Conservation (phyloP, 1,140 invertebrate species). For the Lordiphosa mommai region DNA sequence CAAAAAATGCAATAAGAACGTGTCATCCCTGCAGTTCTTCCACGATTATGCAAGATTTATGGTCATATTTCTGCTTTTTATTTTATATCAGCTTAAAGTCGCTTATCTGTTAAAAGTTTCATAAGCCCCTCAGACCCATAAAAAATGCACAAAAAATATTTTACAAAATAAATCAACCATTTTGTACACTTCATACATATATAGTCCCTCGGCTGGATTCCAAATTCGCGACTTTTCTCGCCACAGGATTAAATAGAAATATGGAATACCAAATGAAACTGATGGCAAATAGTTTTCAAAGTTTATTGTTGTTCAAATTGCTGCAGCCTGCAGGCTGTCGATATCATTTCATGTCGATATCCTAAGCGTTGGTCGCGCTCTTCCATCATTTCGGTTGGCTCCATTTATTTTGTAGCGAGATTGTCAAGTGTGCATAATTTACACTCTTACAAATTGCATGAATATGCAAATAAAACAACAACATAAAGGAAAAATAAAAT, state of each 20-base stretch:
- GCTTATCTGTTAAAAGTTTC: too few species aligned
- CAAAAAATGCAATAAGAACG: too few species aligned
- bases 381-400: conserved; percentile 29
- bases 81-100: too few species aligned
- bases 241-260: not conserved
- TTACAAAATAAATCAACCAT: too few species aligned
- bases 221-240: too few species aligned
- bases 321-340: not conserved
- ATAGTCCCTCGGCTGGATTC: not conserved
- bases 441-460: conserved; percentile 70
- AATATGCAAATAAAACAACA: conserved; percentile 56
- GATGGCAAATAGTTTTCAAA: conserved; percentile 5
- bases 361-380: conserved; percentile 2
- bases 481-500: conserved; percentile 9
- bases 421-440: conserved; percentile 74
- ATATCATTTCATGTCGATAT: conserved; percentile 1
- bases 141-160: too few species aligned
- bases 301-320: conserved; percentile 1
- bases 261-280: conserved; percentile 6
- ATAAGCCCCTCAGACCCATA: too few species aligned
- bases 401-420: conserved; percentile 56
- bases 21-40: too few species aligned
- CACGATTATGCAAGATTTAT: too few species aligned
- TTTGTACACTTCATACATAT: not conserved
- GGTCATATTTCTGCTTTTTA: too few species aligned